Percentiles rank a stretch among this genome's conserved stretches.
phyloP scores from a whole-genome alignment of 2,888 invertebrate genomes.

The Lacanobia oleracea region DNA sequence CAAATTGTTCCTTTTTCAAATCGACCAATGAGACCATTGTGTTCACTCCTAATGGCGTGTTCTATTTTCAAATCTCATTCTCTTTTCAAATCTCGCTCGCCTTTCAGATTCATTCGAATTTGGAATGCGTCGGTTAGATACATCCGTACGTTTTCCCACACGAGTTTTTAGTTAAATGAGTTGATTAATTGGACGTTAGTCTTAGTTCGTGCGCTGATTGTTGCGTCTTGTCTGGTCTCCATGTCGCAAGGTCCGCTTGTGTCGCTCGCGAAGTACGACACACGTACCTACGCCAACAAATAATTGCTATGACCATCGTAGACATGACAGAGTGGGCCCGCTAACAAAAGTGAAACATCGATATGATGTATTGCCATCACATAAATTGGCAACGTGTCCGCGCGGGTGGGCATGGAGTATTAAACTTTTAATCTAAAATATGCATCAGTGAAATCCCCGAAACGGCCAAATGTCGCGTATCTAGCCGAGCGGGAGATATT shows the following conservation, averaged over 20 bases:
- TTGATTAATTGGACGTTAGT: constrained; percentile 88
- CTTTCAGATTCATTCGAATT: constrained; percentile 90
- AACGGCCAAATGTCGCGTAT: constrained; percentile 87
- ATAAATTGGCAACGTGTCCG: constrained; percentile 73
- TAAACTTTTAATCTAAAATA: constrained; percentile 88
- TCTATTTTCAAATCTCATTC: constrained; percentile 91
- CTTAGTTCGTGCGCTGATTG: constrained; percentile 74
- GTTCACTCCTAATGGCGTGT: constrained; percentile 90
- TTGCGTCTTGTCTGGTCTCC: constrained; percentile 51
- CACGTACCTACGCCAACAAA: constrained; percentile 59
- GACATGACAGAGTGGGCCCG: constrained; percentile 71
- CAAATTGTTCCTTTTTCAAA: constrained; percentile 91
- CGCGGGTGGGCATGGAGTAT: constrained; percentile 75
- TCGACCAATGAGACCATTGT: constrained; percentile 91
- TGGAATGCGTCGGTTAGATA: constrained; percentile 88
- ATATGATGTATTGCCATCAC: constrained; percentile 75
- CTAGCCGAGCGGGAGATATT: constrained; percentile 87
- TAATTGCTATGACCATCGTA: constrained; percentile 68
- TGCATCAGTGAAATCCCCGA: constrained; percentile 87
- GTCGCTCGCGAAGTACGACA: constrained; percentile 48
- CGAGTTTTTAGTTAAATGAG: constrained; percentile 88
- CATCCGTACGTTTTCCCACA: constrained; percentile 87
- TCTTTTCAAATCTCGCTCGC: constrained; percentile 89
- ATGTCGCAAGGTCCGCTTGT: constrained; percentile 43
- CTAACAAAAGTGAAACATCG: constrained; percentile 72